Percentiles rank a stretch among this genome's conserved stretches.
Conservation (phyloP, 1,140 invertebrate species). For the Bilobella aurantiaca region DNA sequence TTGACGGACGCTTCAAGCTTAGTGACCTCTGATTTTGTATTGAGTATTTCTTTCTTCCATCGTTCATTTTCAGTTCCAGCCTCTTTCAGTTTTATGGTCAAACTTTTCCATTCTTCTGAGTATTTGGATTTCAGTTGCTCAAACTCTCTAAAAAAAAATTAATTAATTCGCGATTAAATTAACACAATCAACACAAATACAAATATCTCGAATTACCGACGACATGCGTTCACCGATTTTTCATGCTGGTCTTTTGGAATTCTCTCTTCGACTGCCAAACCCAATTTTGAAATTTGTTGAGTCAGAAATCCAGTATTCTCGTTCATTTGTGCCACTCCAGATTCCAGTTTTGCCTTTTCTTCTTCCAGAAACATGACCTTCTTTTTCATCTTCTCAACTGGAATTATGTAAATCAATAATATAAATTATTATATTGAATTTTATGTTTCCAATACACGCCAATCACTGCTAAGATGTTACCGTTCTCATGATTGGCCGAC, state of each 20-base stretch:
- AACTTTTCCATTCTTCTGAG: constrained; percentile 46
- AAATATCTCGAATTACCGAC: constrained; percentile 38
- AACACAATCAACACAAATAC: constrained; percentile 2
- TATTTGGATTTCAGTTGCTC: constrained; percentile 54
- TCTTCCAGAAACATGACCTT: background rate
- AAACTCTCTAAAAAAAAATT: constrained; percentile 45
- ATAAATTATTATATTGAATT: background rate
- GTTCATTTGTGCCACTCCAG: constrained; percentile 45
- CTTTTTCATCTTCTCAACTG: background rate
- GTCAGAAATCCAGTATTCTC: constrained; percentile 44
- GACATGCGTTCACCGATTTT: constrained; percentile 51
- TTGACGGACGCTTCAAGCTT: constrained; percentile 42
- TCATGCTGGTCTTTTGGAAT: constrained; percentile 47
- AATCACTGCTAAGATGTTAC: no score
- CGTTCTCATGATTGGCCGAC: constrained; percentile 35
- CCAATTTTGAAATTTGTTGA: constrained; percentile 46
- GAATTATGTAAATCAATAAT: background rate
- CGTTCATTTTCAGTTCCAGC: constrained; percentile 41
- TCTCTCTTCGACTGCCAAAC: constrained; percentile 44
- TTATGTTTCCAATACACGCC: no score
- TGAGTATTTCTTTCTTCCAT: constrained; percentile 41
- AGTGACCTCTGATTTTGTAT: constrained; percentile 42
- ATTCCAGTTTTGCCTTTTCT: constrained; percentile 3
- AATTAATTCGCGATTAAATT: constrained; percentile 16
- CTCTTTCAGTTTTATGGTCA: constrained; percentile 40